These are phyloP conservation scores for Clamator glandarius DNA, from an alignment of 2,797 vertebrate genomes.

Conservation along the genomic window DNA sequence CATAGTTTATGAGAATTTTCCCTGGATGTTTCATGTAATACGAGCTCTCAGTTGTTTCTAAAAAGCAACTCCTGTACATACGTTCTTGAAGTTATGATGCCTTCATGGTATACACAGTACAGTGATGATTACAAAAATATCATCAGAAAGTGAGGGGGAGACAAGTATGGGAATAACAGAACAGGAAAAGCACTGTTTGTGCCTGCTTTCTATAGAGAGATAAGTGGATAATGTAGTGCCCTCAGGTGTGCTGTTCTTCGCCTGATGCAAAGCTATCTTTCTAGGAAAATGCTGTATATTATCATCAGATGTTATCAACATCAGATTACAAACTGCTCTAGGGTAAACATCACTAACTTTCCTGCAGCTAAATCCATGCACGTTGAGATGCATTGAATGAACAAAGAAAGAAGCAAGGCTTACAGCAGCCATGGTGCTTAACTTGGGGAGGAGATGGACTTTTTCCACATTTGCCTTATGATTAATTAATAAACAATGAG, in stretches of 20 bases:
- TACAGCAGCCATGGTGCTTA: not conserved
- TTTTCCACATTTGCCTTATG: not conserved
- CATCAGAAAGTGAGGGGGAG: not conserved
- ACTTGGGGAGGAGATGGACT: not conserved
- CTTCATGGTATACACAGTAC: not conserved
- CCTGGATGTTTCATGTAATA: not conserved
- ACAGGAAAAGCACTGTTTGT: not conserved
- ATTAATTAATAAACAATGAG: not conserved
- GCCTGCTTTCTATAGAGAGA: not conserved
- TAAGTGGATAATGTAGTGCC: not conserved
- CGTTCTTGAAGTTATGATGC: not conserved
- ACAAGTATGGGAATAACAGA: not conserved
- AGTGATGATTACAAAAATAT: not conserved
- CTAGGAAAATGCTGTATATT: not conserved
- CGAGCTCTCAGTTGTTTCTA: not conserved
- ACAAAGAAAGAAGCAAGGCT: not conserved
- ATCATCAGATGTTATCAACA: not conserved
- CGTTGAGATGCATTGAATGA: not conserved
- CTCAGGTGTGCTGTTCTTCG: not conserved
- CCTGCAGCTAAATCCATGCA: not conserved
- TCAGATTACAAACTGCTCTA: not conserved
- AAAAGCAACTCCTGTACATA: not conserved
- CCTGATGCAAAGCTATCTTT: not conserved
- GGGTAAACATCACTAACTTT: not conserved
- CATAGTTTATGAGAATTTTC: not conserved